Percentiles rank a stretch among this genome's conserved stretches.
Evolutionary conservation across 2,888 invertebrate genomes (phyloP).

Genomic region (Thereva unica): DNA sequence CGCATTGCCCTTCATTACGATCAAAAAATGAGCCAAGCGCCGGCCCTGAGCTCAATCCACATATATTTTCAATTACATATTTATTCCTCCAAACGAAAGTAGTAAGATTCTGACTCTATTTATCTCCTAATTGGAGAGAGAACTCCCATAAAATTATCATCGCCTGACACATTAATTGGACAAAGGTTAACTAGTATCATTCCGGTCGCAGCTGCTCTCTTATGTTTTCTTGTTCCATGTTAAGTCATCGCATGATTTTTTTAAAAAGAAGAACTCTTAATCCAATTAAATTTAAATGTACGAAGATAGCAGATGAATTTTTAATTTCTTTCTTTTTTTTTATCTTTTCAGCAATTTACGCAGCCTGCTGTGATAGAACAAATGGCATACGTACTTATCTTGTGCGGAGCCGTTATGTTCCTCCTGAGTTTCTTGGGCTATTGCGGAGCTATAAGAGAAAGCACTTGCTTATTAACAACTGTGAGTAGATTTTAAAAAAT

Average conservation of each 20-base stretch:
- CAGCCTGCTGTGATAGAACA: conserved; percentile 68
- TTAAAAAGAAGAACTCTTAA: neutral
- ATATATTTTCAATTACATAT: too few species aligned
- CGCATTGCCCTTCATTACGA: too few species aligned
- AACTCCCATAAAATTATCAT: conserved; percentile 19
- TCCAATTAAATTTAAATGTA: conserved; percentile 5
- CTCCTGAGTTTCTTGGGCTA: conserved; percentile 73
- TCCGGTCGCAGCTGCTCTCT: neutral
- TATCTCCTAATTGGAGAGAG: conserved; percentile 14
- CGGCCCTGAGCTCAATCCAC: too few species aligned
- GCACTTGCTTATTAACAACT: conserved; percentile 68
- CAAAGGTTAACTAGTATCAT: conserved; percentile 30
- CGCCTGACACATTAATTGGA: conserved; percentile 37
- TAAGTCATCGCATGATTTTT: neutral
- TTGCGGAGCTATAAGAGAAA: conserved; percentile 71
- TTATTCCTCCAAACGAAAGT: too few species aligned
- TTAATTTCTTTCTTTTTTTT: conserved; percentile 38
- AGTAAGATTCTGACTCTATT: too few species aligned
- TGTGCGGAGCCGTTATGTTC: conserved; percentile 71
- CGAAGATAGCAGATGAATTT: conserved; percentile 7
- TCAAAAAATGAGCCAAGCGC: too few species aligned
- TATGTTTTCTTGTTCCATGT: neutral
- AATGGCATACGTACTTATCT: conserved; percentile 70
- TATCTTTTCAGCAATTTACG: conserved; percentile 62
- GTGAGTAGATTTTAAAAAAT: conserved; percentile 60